Conservation (phyloP, 1,140 invertebrate genomes). For the Leguminivora glycinivorella region DNA sequence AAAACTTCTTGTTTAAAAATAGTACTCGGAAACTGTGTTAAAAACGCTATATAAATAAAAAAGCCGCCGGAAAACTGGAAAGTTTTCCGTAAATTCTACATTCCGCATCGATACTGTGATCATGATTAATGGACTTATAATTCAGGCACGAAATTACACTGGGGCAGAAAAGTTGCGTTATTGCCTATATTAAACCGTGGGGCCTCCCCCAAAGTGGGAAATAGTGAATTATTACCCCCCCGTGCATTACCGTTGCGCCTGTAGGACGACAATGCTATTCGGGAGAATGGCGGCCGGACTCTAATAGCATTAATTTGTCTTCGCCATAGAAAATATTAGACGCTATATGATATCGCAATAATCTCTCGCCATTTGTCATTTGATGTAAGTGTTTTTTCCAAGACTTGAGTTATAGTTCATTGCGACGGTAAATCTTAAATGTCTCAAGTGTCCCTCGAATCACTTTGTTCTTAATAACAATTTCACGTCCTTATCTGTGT, state of each 20-base stretch:
- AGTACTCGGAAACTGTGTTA: neutral
- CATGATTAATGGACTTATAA: constrained; percentile 60
- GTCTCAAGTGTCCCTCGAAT: neutral
- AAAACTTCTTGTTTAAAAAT: neutral
- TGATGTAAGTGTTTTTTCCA: constrained; percentile 17
- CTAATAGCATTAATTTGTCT: constrained; percentile 29
- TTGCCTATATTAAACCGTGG: constrained; percentile 52
- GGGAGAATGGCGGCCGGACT: constrained; percentile 35
- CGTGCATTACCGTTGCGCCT: constrained; percentile 40
- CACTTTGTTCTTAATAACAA: neutral
- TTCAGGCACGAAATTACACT: constrained; percentile 55
- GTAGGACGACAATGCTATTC: constrained; percentile 47
- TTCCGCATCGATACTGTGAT: constrained; percentile 38
- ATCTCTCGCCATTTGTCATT: constrained; percentile 26
- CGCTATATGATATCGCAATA: constrained; percentile 29
- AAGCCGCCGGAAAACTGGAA: neutral
- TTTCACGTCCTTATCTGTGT: neutral
- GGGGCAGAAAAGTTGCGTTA: constrained; percentile 52
- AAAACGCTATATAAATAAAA: neutral
- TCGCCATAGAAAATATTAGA: constrained; percentile 25
- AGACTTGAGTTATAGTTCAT: constrained; percentile 7
- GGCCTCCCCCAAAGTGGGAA: constrained; percentile 33
- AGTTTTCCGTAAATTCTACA: constrained; percentile 3
- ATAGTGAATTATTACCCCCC: constrained; percentile 55
- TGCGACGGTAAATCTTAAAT: constrained; percentile 8